Conservation (phyloP, 2,888 invertebrate species). For the Hyles lineata region DNA sequence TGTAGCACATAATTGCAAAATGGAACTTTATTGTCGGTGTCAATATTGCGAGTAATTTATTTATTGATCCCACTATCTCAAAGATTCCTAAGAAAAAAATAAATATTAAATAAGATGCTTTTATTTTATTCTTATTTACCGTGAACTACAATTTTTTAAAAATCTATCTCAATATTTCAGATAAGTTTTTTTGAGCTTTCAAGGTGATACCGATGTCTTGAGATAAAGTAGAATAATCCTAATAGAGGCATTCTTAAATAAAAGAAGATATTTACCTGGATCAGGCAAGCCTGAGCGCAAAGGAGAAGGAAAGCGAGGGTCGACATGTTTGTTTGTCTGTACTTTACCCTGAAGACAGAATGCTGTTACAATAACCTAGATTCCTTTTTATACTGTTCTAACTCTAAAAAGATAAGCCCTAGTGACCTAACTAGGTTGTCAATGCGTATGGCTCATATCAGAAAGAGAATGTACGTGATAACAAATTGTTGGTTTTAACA, state of each 20-base stretch:
- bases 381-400: background rate
- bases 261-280: constrained; percentile 26
- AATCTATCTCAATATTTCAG: too few species aligned
- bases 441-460: background rate
- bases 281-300: constrained; percentile 50
- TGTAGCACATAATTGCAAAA: too few species aligned
- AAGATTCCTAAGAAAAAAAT: too few species aligned
- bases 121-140: too few species aligned
- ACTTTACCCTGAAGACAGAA: background rate
- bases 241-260: background rate
- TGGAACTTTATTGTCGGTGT: too few species aligned
- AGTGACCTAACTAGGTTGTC: background rate
- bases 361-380: background rate
- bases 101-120: too few species aligned
- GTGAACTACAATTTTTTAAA: too few species aligned
- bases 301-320: constrained; percentile 47
- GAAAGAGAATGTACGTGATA: background rate
- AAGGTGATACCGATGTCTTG: too few species aligned
- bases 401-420: background rate
- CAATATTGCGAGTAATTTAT: too few species aligned
- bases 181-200: background rate
- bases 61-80: too few species aligned
- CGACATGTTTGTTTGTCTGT: constrained; percentile 46
- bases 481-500: background rate
- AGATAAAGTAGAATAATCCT: background rate